phyloP scores from a whole-genome alignment of 2,888 invertebrate species.

The Macrophya alboannulata region DNA sequence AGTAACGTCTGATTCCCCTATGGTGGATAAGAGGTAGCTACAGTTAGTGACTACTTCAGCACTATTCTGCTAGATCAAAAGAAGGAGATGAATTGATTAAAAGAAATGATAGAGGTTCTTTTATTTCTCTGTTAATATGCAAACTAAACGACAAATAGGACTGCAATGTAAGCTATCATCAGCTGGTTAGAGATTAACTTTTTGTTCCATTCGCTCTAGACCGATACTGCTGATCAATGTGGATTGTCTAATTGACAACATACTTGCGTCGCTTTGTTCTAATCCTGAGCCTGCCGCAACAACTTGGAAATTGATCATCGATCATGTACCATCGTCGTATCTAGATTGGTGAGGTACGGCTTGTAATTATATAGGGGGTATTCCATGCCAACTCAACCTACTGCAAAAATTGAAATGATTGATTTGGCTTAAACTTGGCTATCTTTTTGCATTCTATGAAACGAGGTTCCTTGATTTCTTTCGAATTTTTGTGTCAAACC shows the following conservation, averaged over 20 bases:
- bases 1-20: neutral
- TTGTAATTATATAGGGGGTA: neutral
- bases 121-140: conserved; percentile 75
- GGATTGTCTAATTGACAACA: conserved; percentile 53
- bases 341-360: neutral
- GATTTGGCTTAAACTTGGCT: no score
- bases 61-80: neutral
- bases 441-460: no score
- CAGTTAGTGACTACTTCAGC: neutral
- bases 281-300: neutral
- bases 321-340: neutral
- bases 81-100: conserved; percentile 56
- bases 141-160: conserved; percentile 78
- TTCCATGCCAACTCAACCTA: neutral
- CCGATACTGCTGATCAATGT: conserved; percentile 50
- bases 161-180: conserved; percentile 77
- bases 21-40: neutral
- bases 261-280: neutral
- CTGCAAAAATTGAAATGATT: no score
- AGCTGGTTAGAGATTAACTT: conserved; percentile 68
- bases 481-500: no score
- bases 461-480: no score
- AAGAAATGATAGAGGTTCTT: conserved; percentile 59
- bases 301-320: neutral
- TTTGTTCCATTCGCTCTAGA: conserved; percentile 73